phyloP scores from a whole-genome alignment of 2,888 invertebrate genomes.

The Aplocera efformata region DNA sequence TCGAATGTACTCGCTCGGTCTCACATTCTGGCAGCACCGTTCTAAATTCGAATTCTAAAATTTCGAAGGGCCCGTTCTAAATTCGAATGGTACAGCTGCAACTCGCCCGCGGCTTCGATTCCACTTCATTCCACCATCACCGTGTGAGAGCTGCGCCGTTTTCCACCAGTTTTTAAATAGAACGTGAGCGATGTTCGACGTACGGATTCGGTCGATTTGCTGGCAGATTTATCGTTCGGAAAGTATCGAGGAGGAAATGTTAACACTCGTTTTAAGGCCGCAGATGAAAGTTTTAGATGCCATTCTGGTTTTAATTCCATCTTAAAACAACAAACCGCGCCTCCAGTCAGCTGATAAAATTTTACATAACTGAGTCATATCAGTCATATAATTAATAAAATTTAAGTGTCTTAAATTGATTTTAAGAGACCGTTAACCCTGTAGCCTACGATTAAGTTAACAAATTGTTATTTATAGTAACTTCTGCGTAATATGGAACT shows the following conservation, averaged over 20 bases:
- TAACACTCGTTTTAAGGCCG: constrained; percentile 68
- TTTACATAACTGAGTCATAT: constrained; percentile 25
- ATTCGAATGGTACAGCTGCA: constrained; percentile 42
- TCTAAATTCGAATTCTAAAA: constrained; percentile 63
- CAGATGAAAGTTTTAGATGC: constrained; percentile 69
- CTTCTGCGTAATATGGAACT: constrained; percentile 55
- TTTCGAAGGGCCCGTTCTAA: constrained; percentile 56
- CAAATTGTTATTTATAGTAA: constrained; percentile 61
- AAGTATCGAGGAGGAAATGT: constrained; percentile 58
- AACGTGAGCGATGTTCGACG: constrained; percentile 54
- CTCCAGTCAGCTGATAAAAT: constrained; percentile 45
- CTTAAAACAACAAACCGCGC: constrained; percentile 50
- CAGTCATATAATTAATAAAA: constrained; percentile 34
- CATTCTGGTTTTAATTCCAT: constrained; percentile 66
- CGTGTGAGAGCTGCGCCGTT: constrained; percentile 52
- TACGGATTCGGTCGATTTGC: constrained; percentile 65
- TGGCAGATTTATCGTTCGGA: constrained; percentile 67
- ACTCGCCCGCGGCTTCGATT: constrained; percentile 14
- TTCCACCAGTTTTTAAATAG: constrained; percentile 64
- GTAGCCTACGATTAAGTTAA: constrained; percentile 57
- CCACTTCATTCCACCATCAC: constrained; percentile 5
- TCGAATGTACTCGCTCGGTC: constrained; percentile 37
- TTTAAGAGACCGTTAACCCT: constrained; percentile 67
- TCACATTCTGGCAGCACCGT: constrained; percentile 53
- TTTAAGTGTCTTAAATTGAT: constrained; percentile 58